A percentile compares a stretch with the other conserved stretches of the same genome.
phyloP scores from a whole-genome alignment of 2,113 vertebrate species.

The Centropus bengalensis region DNA sequence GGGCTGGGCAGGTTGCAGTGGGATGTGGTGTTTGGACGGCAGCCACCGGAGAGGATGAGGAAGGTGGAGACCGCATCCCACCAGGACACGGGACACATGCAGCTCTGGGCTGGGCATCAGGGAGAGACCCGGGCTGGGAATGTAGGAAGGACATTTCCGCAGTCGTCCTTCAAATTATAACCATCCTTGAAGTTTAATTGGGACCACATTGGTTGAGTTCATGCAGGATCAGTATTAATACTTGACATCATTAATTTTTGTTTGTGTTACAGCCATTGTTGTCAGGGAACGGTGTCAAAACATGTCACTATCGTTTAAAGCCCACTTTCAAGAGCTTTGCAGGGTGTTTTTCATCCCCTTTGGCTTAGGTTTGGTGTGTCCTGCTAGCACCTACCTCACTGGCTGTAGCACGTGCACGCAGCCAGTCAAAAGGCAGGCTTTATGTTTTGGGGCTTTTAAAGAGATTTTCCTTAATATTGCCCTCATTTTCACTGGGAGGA shows the following conservation, averaged over 20 bases:
- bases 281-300: slow-evolving; percentile 4
- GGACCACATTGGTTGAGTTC: slow-evolving; percentile 33
- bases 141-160: not conserved
- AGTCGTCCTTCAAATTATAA: not conserved
- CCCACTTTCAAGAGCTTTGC: not conserved
- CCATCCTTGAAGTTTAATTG: not conserved
- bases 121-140: not conserved
- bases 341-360: not conserved
- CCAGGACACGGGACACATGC: not conserved
- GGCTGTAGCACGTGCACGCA: accelerated
- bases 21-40: not conserved
- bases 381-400: not conserved
- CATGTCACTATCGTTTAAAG: not conserved
- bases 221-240: not conserved
- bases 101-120: not conserved
- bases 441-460: not conserved
- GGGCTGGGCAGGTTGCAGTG: no score
- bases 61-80: not conserved
- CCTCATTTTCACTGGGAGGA: not conserved
- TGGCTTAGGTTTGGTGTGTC: not conserved
- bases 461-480: not conserved
- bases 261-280: slow-evolving; percentile 17
- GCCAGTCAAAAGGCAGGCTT: not conserved
- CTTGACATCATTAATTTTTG: not conserved
- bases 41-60: not conserved